Percentiles rank a stretch among this genome's conserved stretches.
Evolutionary conservation across 2,113 vertebrate species (phyloP).

Genomic region (Strigops habroptila): DNA sequence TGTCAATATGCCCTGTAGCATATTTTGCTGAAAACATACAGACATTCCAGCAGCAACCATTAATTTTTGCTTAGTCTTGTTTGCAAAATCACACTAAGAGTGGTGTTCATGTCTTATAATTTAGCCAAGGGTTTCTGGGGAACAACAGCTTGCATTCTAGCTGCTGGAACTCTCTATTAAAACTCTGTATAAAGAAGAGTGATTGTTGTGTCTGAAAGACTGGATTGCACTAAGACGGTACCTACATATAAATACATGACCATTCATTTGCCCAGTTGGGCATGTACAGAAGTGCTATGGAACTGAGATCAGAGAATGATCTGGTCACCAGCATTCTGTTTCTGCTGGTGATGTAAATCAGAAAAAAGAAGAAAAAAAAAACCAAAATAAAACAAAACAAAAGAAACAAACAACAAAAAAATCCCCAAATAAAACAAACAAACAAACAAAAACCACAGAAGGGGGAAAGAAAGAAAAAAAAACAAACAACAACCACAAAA

Average conservation of each 20-base stretch:
- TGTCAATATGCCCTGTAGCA: background rate
- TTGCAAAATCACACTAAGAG: background rate
- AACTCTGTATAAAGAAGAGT: background rate
- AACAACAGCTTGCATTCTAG: background rate
- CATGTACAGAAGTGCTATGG: accelerated
- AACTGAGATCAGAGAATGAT: background rate
- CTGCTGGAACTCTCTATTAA: background rate
- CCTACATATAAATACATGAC: background rate
- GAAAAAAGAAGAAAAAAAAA: background rate
- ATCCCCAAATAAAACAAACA: accelerated
- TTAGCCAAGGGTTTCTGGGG: background rate
- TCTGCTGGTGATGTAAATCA: background rate
- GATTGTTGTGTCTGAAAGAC: background rate
- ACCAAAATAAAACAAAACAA: background rate
- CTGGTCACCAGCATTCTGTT: background rate
- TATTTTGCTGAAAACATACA: background rate
- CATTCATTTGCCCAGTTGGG: background rate
- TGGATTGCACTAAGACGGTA: background rate
- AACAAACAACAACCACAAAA: accelerated
- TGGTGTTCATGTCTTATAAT: background rate
- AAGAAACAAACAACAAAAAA: background rate
- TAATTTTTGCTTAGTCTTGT: background rate
- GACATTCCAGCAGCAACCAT: background rate
- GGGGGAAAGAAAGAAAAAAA: background rate
- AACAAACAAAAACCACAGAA: background rate